Evolutionary conservation across 2,113 vertebrate genomes (phyloP).

Genomic region (Girardinichthys multiradiatus): DNA sequence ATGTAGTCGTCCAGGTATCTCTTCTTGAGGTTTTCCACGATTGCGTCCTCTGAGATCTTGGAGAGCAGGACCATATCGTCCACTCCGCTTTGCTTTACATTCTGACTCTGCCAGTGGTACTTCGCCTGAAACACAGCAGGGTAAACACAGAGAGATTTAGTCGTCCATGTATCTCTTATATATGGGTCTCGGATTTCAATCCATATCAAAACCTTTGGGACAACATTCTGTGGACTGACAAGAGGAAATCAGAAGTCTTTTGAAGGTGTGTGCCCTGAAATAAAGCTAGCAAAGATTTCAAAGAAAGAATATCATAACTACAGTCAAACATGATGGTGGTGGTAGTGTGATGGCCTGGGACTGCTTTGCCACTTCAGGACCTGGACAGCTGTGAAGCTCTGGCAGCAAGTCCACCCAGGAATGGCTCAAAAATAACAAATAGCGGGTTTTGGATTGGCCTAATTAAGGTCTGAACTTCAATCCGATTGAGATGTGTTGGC

Average conservation of each 20-base stretch:
- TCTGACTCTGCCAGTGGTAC: slow-evolving; percentile 99
- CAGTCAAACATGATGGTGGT: not conserved
- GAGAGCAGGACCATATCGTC: slow-evolving; percentile 98
- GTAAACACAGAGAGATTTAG: not conserved
- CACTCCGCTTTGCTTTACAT: slow-evolving; percentile 97
- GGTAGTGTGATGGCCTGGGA: no score
- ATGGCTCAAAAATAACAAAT: not conserved
- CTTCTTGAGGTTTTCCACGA: slow-evolving; percentile 97
- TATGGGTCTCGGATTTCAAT: not conserved
- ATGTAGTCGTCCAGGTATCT: slow-evolving; percentile 97
- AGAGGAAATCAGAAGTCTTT: no score
- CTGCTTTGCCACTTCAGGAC: no score
- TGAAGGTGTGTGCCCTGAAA: not conserved
- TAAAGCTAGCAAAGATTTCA: not conserved
- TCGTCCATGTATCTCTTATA: not conserved
- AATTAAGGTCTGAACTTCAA: not conserved
- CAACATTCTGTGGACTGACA: not conserved
- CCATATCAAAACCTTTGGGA: no score
- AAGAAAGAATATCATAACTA: not conserved
- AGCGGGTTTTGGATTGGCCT: not conserved
- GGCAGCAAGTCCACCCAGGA: not conserved
- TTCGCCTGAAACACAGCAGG: slow-evolving; percentile 81
- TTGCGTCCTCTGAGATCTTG: slow-evolving; percentile 94
- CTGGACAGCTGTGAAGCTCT: no score
- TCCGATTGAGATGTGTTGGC: not conserved